These are phyloP conservation scores for Drosophila nigricruria DNA, from an alignment of 2,888 invertebrate genomes.

Conservation along the genomic window DNA sequence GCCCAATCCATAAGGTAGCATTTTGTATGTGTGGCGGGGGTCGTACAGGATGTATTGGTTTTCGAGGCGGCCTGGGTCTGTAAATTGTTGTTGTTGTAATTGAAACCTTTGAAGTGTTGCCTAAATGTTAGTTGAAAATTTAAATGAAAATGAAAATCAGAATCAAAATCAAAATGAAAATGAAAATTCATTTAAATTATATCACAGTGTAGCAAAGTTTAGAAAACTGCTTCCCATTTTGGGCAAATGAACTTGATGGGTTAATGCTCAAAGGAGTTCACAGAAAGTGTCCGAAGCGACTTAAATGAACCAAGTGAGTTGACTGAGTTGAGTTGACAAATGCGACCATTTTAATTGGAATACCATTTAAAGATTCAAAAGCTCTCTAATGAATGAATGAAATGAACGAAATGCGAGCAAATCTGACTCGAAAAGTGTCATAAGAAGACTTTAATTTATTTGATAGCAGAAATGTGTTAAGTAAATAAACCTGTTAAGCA, in stretches of 20 bases:
- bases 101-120: slow-evolving; percentile 78
- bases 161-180: slow-evolving; percentile 44
- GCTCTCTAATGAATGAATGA: slow-evolving; percentile 3
- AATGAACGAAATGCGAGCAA: slow-evolving; percentile 16
- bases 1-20: slow-evolving; percentile 1
- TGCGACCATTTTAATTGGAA: slow-evolving; percentile 51
- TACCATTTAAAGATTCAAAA: slow-evolving; percentile 28
- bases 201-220: slow-evolving; percentile 25
- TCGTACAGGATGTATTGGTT: slow-evolving; percentile 31
- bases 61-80: slow-evolving; percentile 16
- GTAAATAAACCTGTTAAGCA: neutral
- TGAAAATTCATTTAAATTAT: slow-evolving; percentile 55
- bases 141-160: slow-evolving; percentile 61
- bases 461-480: neutral
- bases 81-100: slow-evolving; percentile 57
- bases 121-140: slow-evolving; percentile 66
- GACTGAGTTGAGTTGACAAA: too few species aligned
- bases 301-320: slow-evolving; percentile 13
- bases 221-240: neutral
- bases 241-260: slow-evolving; percentile 18
- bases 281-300: slow-evolving; percentile 2
- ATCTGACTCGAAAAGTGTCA: slow-evolving; percentile 28
- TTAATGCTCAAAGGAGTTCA: slow-evolving; percentile 41
- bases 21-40: neutral
- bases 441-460: neutral